Evolutionary conservation across 2,888 invertebrate genomes (phyloP), one percentile per base, ranked within the genome.

Genomic region (Drosophila buzzatii): DNA sequence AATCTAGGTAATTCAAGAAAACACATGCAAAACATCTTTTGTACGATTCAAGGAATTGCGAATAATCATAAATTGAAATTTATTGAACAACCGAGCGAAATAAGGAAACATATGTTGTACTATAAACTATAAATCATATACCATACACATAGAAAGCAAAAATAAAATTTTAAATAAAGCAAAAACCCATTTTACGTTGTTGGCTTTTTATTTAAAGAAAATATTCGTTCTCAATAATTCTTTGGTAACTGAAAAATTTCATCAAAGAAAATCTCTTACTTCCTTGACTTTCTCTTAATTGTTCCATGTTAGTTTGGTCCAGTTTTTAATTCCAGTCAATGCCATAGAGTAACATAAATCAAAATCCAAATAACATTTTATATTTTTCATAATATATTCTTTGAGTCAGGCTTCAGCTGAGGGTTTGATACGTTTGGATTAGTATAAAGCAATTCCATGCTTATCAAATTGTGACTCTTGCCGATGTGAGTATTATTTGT

Each of bases 101-200:
- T 49, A 23, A 39, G 65, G 33, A 47, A 70, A 61, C 39, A 39
- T 78, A 66, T 77, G 62, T 58, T 83, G 77, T 81, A 86, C 74
- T 47, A 79, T 81, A 77, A 80, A 86, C 69, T 80, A 73, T 68
- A 78, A 67, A 49, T 41, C 31, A 59, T 70, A 81, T 66, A 68
- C 61, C 67, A 59, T 70, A 71, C 67, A 62, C 33, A 74, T 70
- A 79, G 63, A 83, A 69, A 45, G 70, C 68, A 45, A 76, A 55
- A 74, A 78, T 80, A 78, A 82, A 84, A 82, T 85, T 85, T 79
- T 79, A 73, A 79, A 73, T 67, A 73, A 76, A 72, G 57, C 42
- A 65, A 65, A 47, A 47, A 45, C 44, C 41, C 71, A 60, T 31
- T 57, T 10, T 39, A 23, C 45, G 2, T 12, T 6, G 16, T 16